Evolutionary conservation across 2,797 vertebrate genomes (phyloP).

Genomic region (Urosaurus nigricauda): DNA sequence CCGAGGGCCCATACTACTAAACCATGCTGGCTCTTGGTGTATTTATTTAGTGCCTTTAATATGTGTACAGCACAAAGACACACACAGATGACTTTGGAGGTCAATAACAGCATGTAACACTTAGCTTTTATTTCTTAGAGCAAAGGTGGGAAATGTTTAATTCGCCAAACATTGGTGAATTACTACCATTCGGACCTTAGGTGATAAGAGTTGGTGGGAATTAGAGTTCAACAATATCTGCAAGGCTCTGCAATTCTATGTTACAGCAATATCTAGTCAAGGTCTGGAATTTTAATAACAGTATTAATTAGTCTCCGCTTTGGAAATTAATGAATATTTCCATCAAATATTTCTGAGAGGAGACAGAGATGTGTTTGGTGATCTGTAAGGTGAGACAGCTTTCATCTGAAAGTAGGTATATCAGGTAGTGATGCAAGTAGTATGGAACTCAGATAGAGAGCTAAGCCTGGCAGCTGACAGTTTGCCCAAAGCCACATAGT

Average conservation of each 20-base stretch:
- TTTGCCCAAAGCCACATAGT: not conserved
- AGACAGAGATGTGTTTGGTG: not conserved
- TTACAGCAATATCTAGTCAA: not conserved
- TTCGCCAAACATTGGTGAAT: not conserved
- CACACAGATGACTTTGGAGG: not conserved
- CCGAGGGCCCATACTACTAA: too few species aligned
- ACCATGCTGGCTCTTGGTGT: not conserved
- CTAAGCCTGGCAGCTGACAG: too few species aligned
- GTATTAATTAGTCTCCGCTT: not conserved
- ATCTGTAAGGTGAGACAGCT: not conserved
- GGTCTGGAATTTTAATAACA: not conserved
- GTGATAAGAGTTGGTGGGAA: not conserved
- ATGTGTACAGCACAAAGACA: not conserved
- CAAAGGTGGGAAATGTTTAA: not conserved
- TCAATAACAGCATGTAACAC: not conserved
- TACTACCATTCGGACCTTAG: not conserved
- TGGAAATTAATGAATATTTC: not conserved
- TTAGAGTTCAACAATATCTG: not conserved
- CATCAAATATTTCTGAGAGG: not conserved
- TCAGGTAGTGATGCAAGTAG: not conserved
- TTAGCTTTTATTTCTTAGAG: not conserved
- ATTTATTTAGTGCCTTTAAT: not conserved
- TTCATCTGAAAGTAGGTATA: not conserved
- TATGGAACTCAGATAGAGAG: not conserved
- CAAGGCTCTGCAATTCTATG: not conserved